phyloP scores from a whole-genome alignment of 2,888 invertebrate genomes.

The Coremacera marginata region DNA sequence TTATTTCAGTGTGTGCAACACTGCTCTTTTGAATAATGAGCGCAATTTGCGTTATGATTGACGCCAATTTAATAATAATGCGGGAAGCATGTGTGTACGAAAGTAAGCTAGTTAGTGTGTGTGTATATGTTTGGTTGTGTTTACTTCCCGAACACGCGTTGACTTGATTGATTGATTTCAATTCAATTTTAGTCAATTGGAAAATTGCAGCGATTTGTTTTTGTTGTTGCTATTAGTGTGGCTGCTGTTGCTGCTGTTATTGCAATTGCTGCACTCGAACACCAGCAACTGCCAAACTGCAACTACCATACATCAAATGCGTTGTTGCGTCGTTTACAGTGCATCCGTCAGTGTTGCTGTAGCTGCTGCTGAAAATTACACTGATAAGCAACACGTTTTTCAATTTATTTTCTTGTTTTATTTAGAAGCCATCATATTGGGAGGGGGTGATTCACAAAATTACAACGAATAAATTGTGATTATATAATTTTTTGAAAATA shows the following conservation, averaged over 20 bases:
- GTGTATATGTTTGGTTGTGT: not conserved
- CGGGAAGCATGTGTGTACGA: not conserved
- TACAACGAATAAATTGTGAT: constrained; percentile 10
- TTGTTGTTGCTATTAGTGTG: constrained; percentile 26
- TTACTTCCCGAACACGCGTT: constrained; percentile 6
- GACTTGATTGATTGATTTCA: constrained; percentile 44
- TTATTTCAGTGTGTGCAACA: not conserved
- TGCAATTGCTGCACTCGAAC: not conserved
- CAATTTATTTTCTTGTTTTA: constrained; percentile 31
- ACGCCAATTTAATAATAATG: constrained; percentile 27
- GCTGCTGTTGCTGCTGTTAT: not conserved
- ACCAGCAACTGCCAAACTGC: not conserved
- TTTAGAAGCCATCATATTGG: not conserved
- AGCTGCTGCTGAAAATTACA: not conserved
- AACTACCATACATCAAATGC: not conserved
- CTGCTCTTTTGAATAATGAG: constrained; percentile 30
- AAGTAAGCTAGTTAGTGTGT: not conserved
- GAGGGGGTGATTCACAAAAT: not conserved
- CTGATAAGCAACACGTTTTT: constrained; percentile 36
- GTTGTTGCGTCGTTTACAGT: not conserved
- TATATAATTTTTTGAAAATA: not conserved
- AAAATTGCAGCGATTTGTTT: constrained; percentile 43
- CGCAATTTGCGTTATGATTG: constrained; percentile 34
- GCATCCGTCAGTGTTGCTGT: not conserved
- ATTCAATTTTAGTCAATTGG: constrained; percentile 44